Conservation (phyloP, 2,113 vertebrate genomes). For the Vicugna pacos region DNA sequence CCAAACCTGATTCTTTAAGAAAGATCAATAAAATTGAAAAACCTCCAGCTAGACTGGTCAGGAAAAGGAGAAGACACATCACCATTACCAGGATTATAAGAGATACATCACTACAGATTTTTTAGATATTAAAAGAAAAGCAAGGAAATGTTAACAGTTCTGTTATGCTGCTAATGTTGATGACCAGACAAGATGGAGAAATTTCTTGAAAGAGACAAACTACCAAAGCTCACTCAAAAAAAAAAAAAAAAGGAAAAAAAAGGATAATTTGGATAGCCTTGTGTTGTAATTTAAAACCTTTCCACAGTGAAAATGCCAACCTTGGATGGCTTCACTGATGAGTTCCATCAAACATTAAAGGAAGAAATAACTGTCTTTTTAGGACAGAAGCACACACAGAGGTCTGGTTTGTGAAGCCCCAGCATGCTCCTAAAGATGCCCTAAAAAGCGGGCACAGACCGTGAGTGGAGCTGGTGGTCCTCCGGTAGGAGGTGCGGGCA, state of each 20-base stretch:
- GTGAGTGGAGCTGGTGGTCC: not conserved
- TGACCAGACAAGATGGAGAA: not conserved
- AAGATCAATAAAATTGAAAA: not conserved
- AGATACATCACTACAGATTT: not conserved
- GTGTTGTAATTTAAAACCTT: not conserved
- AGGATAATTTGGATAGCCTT: too few species aligned
- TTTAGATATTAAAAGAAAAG: too few species aligned
- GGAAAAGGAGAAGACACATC: not conserved
- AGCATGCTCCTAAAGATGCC: not conserved
- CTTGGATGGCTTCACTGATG: not conserved
- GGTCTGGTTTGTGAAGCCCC: not conserved
- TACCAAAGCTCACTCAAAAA: not conserved
- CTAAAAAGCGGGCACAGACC: not conserved
- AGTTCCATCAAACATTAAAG: not conserved
- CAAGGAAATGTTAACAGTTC: not conserved
- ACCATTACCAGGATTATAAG: too few species aligned
- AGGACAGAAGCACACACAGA: not conserved
- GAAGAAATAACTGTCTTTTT: not conserved
- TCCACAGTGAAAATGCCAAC: not conserved
- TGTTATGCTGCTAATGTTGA: not conserved
- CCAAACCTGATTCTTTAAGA: not conserved
- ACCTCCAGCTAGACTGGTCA: not conserved
- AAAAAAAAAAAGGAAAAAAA: not conserved
- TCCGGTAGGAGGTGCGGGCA: not conserved
- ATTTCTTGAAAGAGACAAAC: not conserved